These are phyloP conservation scores for Gila orcuttii DNA, from an alignment of 2,113 vertebrate genomes.

Conservation along the genomic window DNA sequence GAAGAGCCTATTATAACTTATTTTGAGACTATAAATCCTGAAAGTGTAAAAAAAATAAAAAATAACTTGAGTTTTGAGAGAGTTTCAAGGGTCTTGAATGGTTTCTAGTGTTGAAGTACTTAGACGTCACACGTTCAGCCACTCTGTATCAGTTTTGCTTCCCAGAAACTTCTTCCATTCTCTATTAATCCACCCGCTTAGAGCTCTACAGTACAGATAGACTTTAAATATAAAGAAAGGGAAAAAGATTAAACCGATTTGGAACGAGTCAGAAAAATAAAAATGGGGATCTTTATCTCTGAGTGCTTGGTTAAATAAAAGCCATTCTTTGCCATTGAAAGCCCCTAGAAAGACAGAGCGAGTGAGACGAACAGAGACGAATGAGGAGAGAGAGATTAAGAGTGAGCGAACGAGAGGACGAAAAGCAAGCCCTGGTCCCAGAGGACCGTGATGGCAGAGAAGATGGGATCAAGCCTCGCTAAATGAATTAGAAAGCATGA, in stretches of 20 bases:
- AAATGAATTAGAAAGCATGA: conserved; percentile 58
- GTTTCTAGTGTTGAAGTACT: neutral
- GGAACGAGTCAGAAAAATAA: conserved; percentile 24
- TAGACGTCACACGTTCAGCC: neutral
- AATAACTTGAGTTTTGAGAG: neutral
- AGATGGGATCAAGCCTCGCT: conserved; percentile 57
- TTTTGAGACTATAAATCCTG: neutral
- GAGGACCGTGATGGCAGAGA: conserved; percentile 51
- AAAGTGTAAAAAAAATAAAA: too few relatives aligned
- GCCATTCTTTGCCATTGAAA: conserved; percentile 32
- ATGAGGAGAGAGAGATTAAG: conserved; percentile 1
- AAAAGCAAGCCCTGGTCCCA: conserved; percentile 51
- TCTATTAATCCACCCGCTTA: neutral
- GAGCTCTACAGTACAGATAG: neutral
- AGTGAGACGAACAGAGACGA: conserved; percentile 25
- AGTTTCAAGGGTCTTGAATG: neutral
- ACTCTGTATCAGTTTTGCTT: neutral
- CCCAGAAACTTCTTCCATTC: neutral
- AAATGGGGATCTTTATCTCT: conserved; percentile 39
- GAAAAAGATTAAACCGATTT: conserved; percentile 27
- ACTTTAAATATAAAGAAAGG: conserved; percentile 18
- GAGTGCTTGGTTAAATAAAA: conserved; percentile 45
- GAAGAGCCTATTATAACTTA: neutral
- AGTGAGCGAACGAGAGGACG: neutral
- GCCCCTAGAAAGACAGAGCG: conserved; percentile 19